Evolutionary conservation across 2,888 invertebrate genomes (phyloP).

Genomic region (Spodoptera exigua): DNA sequence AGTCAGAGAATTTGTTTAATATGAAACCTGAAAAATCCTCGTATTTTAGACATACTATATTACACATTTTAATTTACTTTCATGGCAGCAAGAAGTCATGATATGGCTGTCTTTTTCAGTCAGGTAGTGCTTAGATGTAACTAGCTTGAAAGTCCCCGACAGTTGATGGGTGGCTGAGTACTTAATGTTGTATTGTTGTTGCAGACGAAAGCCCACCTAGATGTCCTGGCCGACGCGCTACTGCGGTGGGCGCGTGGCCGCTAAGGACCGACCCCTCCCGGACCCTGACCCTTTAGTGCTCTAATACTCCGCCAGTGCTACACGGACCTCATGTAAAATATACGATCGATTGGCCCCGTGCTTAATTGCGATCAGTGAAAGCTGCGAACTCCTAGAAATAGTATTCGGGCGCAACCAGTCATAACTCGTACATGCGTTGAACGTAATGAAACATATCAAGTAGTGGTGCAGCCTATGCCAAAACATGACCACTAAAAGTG

Average conservation of each 20-base stretch:
- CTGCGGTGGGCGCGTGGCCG: constrained; percentile 98
- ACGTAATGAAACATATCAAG: constrained; percentile 88
- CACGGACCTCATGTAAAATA: constrained; percentile 73
- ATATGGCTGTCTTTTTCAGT: too few species aligned
- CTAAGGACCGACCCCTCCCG: constrained; percentile 86
- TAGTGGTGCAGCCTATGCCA: constrained; percentile 84
- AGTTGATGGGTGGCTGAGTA: neutral
- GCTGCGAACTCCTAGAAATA: constrained; percentile 79
- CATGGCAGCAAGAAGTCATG: too few species aligned
- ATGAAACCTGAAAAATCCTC: constrained; percentile 2
- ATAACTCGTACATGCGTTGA: constrained; percentile 78
- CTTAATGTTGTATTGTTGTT: constrained; percentile 68
- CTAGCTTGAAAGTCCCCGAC: too few species aligned
- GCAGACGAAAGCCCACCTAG: constrained; percentile 98
- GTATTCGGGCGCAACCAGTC: constrained; percentile 85
- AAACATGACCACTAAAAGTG: constrained; percentile 83
- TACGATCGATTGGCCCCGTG: constrained; percentile 73
- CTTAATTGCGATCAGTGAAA: constrained; percentile 77
- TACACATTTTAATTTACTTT: too few species aligned
- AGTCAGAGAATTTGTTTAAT: too few species aligned
- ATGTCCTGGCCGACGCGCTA: constrained; percentile 97
- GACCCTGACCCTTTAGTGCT: constrained; percentile 70
- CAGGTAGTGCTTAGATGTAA: too few species aligned
- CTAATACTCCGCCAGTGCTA: constrained; percentile 75
- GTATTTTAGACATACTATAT: too few species aligned